Evolutionary conservation across 2,797 vertebrate species (phyloP).

Genomic region (Australoheros facetus): DNA sequence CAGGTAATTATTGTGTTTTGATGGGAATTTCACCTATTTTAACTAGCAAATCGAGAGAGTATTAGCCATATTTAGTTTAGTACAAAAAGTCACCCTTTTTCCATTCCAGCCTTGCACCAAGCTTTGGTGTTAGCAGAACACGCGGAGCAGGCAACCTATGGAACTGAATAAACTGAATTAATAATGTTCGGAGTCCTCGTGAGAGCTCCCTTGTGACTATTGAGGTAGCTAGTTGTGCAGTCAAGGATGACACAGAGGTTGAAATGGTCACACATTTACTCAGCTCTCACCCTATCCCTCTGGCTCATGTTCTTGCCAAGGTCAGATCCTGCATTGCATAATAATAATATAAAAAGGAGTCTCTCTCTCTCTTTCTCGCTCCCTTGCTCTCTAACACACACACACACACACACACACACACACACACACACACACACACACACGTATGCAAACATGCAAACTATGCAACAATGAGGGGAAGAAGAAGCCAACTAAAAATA

Average conservation of each 20-base stretch:
- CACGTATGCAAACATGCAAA: conserved; percentile 53
- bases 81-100: neutral
- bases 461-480: conserved; percentile 55
- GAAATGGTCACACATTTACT: conserved; percentile 75
- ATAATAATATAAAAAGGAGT: conserved; percentile 46
- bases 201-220: conserved; percentile 57
- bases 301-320: conserved; percentile 74
- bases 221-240: conserved; percentile 69
- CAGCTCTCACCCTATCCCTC: conserved; percentile 63
- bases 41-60: neutral
- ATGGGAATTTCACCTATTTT: neutral
- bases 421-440: conserved; percentile 12
- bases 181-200: conserved; percentile 32
- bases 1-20: conserved; percentile 11
- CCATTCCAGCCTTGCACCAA: neutral
- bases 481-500: conserved; percentile 68
- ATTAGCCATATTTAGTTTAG: neutral
- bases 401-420: conserved; percentile 30
- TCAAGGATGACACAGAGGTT: conserved; percentile 77
- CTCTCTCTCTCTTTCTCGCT: neutral
- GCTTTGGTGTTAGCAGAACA: neutral
- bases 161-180: conserved; percentile 42
- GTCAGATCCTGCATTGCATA: conserved; percentile 77
- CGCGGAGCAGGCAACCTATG: conserved; percentile 7
- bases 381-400: neutral